Evolutionary conservation across 2,113 vertebrate species (phyloP).

Genomic region (Hymenochirus boettgeri): DNA sequence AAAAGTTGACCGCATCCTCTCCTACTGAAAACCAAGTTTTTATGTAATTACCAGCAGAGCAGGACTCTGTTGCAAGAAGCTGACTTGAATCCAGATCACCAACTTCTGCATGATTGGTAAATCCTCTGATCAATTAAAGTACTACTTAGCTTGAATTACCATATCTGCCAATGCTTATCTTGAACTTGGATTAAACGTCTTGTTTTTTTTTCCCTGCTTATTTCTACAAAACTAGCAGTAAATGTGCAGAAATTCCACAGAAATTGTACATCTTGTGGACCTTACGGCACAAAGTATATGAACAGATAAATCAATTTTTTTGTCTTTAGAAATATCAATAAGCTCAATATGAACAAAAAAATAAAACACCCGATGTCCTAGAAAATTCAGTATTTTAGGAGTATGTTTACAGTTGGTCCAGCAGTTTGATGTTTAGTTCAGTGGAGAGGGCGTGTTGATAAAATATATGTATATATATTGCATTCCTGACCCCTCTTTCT

Average conservation of each 20-base stretch:
- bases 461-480: not conserved
- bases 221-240: constrained; percentile 63
- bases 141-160: constrained; percentile 55
- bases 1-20: constrained; percentile 57
- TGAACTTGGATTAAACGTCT: constrained; percentile 64
- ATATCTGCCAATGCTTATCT: constrained; percentile 63
- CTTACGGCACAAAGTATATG: constrained; percentile 84
- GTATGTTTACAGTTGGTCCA: constrained; percentile 85
- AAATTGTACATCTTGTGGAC: constrained; percentile 70
- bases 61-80: constrained; percentile 56
- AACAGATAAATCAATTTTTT: constrained; percentile 77
- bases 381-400: constrained; percentile 78
- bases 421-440: constrained; percentile 69
- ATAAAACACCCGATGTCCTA: constrained; percentile 70
- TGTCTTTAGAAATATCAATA: constrained; percentile 88
- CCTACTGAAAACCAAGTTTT: constrained; percentile 71
- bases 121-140: constrained; percentile 59
- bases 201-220: constrained; percentile 62
- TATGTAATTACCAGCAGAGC: constrained; percentile 77
- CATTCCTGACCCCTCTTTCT: not conserved
- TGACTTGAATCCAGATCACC: constrained; percentile 46
- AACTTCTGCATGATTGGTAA: constrained; percentile 81
- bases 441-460: not conserved
- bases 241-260: constrained; percentile 60
- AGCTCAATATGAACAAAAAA: constrained; percentile 81